phyloP scores from a whole-genome alignment of 37 sponge, comb jelly and placozoan species.

The Hormiphora californensis region DNA sequence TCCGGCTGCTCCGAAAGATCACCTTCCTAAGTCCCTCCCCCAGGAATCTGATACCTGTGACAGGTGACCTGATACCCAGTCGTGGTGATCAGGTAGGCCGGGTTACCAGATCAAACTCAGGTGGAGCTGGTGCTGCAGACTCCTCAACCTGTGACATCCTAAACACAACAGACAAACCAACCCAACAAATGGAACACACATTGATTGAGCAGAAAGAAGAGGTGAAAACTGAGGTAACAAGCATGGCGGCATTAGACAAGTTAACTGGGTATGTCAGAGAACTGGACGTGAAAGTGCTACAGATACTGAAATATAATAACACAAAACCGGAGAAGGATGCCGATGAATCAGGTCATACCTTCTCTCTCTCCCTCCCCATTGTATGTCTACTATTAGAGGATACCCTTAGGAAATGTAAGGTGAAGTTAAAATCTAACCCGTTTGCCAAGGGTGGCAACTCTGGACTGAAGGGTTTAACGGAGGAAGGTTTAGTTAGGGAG shows the following conservation, averaged over 20 bases:
- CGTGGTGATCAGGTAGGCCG: background rate
- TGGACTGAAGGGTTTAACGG: background rate
- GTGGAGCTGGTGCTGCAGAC: background rate
- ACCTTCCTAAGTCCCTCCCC: too few species aligned
- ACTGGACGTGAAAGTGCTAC: background rate
- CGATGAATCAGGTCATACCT: background rate
- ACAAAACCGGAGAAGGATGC: background rate
- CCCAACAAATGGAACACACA: background rate
- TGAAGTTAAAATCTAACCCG: constrained; percentile 10
- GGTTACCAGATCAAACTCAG: background rate
- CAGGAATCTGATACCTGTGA: too few species aligned
- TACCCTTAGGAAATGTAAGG: background rate
- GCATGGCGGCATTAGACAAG: background rate
- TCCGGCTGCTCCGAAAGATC: background rate
- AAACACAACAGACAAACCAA: background rate
- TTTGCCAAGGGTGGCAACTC: background rate
- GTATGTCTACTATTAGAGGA: constrained; percentile 25
- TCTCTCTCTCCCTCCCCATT: background rate
- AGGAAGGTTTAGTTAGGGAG: background rate
- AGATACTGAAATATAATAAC: background rate
- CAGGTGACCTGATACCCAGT: background rate
- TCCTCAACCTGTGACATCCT: background rate
- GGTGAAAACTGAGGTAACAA: background rate
- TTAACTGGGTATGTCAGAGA: constrained; percentile 11
- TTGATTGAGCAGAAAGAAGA: background rate